Percentiles rank a stretch among this genome's conserved stretches.
Evolutionary conservation across 2,888 invertebrate species (phyloP).

Genomic region (Papilio gigon): DNA sequence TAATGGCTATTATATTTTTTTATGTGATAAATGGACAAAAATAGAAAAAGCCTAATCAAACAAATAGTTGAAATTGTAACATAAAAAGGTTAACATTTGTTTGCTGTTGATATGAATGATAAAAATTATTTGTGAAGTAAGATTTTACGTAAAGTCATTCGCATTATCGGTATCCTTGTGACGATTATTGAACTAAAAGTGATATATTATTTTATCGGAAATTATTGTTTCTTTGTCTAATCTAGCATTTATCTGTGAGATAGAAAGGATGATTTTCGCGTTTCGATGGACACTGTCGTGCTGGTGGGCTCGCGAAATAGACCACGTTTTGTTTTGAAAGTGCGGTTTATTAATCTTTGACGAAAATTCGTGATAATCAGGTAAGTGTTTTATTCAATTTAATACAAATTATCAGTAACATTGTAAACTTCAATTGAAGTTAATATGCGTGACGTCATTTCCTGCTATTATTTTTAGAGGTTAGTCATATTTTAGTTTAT

Average conservation of each 20-base stretch:
- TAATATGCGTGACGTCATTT: not conserved
- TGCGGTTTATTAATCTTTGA: slow-evolving; percentile 34
- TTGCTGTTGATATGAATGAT: not conserved
- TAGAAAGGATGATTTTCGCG: slow-evolving; percentile 47
- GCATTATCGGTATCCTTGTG: slow-evolving; percentile 40
- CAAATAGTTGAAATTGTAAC: too few relatives aligned
- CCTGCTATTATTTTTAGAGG: too few relatives aligned
- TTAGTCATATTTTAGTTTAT: too few relatives aligned
- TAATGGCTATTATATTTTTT: too few relatives aligned
- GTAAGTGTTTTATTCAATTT: slow-evolving; percentile 36
- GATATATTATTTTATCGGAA: slow-evolving; percentile 59
- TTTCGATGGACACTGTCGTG: slow-evolving; percentile 52
- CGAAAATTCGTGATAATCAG: slow-evolving; percentile 3
- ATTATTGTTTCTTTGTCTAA: slow-evolving; percentile 56
- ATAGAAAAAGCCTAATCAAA: too few relatives aligned
- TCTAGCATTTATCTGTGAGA: slow-evolving; percentile 55
- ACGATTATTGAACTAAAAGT: slow-evolving; percentile 48
- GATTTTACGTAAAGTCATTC: slow-evolving; percentile 6
- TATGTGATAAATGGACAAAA: too few relatives aligned
- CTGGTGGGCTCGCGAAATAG: slow-evolving; percentile 46
- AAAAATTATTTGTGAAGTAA: not conserved
- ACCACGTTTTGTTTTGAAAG: slow-evolving; percentile 39
- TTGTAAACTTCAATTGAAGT: not conserved
- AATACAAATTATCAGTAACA: not conserved
- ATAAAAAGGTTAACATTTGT: not conserved